Conservation (phyloP, 2,113 vertebrate genomes). For the Heterotis niloticus region DNA sequence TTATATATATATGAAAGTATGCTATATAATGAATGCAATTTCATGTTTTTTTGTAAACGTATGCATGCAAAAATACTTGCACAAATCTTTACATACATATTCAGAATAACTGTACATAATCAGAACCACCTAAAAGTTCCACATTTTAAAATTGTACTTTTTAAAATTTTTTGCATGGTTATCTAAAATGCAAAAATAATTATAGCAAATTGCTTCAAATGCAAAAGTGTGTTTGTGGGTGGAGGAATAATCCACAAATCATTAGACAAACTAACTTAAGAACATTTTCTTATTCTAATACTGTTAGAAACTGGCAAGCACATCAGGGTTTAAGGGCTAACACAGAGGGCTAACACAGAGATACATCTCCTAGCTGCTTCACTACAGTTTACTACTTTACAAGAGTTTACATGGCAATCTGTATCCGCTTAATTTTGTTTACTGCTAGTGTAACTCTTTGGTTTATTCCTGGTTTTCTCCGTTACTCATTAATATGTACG, state of each 20-base stretch:
- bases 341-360: too few species aligned
- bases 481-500: background rate
- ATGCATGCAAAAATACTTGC: conserved; percentile 6
- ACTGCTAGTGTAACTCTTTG: background rate
- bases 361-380: too few species aligned
- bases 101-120: background rate
- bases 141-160: background rate
- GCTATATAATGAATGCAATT: background rate
- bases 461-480: background rate
- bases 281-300: too few species aligned
- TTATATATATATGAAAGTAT: background rate
- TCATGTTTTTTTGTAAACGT: conserved; percentile 3
- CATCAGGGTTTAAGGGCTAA: too few species aligned
- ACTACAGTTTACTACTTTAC: background rate
- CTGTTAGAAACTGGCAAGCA: too few species aligned
- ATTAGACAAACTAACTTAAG: too few species aligned
- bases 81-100: too few species aligned
- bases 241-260: background rate
- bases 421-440: background rate
- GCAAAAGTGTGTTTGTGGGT: background rate
- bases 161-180: background rate
- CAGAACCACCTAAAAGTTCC: background rate
- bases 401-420: background rate
- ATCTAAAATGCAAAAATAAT: background rate
- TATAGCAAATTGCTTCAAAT: background rate